These are phyloP conservation scores for Isurus oxyrinchus DNA, from an alignment of 2,113 vertebrate species.

Conservation along the genomic window DNA sequence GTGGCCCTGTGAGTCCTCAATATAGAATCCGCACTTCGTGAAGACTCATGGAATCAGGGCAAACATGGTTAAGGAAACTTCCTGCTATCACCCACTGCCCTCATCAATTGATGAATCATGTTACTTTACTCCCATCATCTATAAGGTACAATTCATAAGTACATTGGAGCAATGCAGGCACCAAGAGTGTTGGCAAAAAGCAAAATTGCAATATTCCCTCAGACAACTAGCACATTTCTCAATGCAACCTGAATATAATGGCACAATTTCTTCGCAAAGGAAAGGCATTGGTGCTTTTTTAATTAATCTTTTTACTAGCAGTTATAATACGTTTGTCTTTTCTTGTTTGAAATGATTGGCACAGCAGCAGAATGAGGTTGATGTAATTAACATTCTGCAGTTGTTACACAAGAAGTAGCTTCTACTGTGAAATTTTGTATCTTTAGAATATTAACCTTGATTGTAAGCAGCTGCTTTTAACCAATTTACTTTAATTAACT, in stretches of 20 bases:
- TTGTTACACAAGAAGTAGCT: not conserved
- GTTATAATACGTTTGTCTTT: not conserved
- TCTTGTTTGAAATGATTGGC: not conserved
- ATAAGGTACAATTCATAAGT: not conserved
- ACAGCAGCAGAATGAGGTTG: not conserved
- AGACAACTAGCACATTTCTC: not conserved
- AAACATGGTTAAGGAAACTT: no score
- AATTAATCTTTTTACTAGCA: not conserved
- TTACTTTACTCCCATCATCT: not conserved
- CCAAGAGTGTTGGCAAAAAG: not conserved
- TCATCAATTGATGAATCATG: no score
- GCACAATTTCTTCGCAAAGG: not conserved
- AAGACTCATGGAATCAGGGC: no score
- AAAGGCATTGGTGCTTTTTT: not conserved
- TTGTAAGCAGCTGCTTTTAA: not conserved
- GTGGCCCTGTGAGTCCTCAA: no score
- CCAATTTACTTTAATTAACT: constrained; percentile 5
- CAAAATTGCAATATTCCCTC: not conserved
- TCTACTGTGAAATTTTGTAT: not conserved
- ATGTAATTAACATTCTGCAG: not conserved
- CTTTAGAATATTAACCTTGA: not conserved
- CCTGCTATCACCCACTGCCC: no score
- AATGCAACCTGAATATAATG: not conserved
- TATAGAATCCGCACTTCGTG: no score
- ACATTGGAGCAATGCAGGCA: not conserved